These are phyloP conservation scores for Antennarius striatus DNA, from an alignment of 2,113 vertebrate genomes.

Conservation along the genomic window DNA sequence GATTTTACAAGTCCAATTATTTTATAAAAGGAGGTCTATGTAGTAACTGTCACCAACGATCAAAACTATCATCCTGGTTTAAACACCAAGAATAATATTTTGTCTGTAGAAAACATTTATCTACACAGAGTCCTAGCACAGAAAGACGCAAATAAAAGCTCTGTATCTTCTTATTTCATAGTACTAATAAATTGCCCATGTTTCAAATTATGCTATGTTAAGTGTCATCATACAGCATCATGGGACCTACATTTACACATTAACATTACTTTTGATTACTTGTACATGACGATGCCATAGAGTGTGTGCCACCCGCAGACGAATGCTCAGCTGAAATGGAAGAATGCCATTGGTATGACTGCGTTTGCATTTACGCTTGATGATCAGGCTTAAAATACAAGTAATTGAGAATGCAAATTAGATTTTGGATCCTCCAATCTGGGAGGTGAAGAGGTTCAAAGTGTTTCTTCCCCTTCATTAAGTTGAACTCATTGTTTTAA, in stretches of 20 bases:
- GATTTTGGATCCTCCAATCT: slow-evolving; percentile 60
- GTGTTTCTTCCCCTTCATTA: slow-evolving; percentile 75
- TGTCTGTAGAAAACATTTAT: neutral
- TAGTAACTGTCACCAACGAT: too few species aligned
- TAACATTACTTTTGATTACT: slow-evolving; percentile 4
- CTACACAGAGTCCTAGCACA: too few species aligned
- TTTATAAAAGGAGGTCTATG: neutral
- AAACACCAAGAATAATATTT: neutral
- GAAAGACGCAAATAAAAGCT: too few species aligned
- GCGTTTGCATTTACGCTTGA: slow-evolving; percentile 62
- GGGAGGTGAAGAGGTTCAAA: slow-evolving; percentile 74
- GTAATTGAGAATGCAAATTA: slow-evolving; percentile 71
- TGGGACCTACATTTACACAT: slow-evolving; percentile 14
- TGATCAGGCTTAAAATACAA: slow-evolving; percentile 62
- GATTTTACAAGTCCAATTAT: neutral
- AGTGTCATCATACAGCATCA: neutral
- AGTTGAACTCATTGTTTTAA: slow-evolving; percentile 77
- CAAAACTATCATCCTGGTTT: neutral
- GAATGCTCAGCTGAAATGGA: neutral
- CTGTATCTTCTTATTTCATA: too few species aligned
- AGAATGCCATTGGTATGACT: slow-evolving; percentile 34
- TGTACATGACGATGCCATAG: slow-evolving; percentile 27
- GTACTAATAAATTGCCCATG: too few species aligned
- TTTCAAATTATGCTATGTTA: neutral
- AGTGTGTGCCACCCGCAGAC: slow-evolving; percentile 7